Percentiles rank a stretch among this genome's conserved stretches.
Evolutionary conservation across 2,888 invertebrate species (phyloP).

Genomic region (Blera fallax): DNA sequence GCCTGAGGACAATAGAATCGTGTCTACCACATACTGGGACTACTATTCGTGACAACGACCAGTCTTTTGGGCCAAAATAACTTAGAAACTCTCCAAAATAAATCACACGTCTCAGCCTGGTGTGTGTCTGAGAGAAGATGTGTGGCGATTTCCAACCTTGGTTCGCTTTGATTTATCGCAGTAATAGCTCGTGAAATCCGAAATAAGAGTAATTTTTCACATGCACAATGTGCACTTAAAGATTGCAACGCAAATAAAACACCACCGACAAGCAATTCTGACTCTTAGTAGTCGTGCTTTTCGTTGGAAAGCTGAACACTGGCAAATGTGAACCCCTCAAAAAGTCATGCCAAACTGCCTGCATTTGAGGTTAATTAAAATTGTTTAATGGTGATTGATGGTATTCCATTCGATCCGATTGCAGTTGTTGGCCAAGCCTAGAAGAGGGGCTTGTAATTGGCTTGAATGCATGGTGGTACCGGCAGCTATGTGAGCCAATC

Average conservation of each 20-base stretch:
- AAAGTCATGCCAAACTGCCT: conserved; percentile 28
- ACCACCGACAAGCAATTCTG: not conserved
- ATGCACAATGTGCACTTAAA: conserved; percentile 14
- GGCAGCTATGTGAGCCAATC: not conserved
- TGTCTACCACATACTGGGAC: conserved; percentile 15
- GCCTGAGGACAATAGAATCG: conserved; percentile 48
- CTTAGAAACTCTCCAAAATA: conserved; percentile 14
- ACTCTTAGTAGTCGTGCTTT: conserved; percentile 13
- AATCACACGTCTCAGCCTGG: conserved; percentile 14
- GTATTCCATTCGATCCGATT: conserved; percentile 43
- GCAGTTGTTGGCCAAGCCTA: conserved; percentile 30
- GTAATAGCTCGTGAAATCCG: conserved; percentile 14
- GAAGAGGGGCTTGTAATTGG: conserved; percentile 3
- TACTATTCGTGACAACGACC: conserved; percentile 44
- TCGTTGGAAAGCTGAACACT: conserved; percentile 2
- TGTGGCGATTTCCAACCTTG: conserved; percentile 35
- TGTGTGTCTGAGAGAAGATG: conserved; percentile 41
- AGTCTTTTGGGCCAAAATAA: conserved; percentile 9
- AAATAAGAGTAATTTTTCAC: conserved; percentile 16
- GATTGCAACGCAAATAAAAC: conserved; percentile 8
- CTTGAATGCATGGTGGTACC: not conserved
- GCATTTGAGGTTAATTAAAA: conserved; percentile 59
- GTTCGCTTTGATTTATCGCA: conserved; percentile 46
- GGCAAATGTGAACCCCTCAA: conserved; percentile 10
- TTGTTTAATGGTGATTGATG: conserved; percentile 48